Percentiles rank a stretch among this genome's conserved stretches.
Conservation (phyloP, 2,888 invertebrate species). For the Chymomyza amoena region DNA sequence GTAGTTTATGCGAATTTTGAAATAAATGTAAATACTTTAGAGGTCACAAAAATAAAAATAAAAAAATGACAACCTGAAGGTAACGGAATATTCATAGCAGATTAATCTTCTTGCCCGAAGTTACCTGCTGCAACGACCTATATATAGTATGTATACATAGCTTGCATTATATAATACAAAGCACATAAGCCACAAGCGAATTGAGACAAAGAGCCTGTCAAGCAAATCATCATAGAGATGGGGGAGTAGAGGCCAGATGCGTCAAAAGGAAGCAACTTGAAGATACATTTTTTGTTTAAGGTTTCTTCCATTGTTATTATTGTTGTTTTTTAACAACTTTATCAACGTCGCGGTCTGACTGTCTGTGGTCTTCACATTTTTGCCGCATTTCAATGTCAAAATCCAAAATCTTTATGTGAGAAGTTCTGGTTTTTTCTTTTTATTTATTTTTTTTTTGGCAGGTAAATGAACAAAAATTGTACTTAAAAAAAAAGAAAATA, state of each 20-base stretch:
- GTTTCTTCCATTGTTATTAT: conserved; percentile 35
- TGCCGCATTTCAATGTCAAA: conserved; percentile 35
- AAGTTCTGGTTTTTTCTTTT: background rate
- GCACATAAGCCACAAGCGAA: conserved; percentile 45
- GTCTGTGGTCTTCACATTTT: conserved; percentile 39
- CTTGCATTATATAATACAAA: conserved; percentile 25
- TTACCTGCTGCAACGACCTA: conserved; percentile 28
- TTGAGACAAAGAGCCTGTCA: conserved; percentile 42
- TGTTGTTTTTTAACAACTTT: conserved; percentile 59
- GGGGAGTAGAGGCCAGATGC: background rate
- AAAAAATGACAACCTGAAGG: conserved; percentile 35
- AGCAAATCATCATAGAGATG: background rate
- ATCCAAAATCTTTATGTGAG: conserved; percentile 32
- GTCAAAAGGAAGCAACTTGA: conserved; percentile 9
- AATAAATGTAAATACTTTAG: conserved; percentile 4
- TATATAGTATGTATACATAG: conserved; percentile 25
- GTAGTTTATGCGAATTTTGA: conserved; percentile 10
- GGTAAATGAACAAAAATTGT: conserved; percentile 29
- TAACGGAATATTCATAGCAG: conserved; percentile 42
- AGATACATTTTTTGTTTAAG: conserved; percentile 11
- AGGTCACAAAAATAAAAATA: conserved; percentile 28
- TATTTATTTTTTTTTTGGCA: background rate
- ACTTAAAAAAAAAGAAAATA: conserved; percentile 30
- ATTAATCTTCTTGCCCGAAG: conserved; percentile 58
- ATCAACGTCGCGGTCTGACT: conserved; percentile 53